Evolutionary conservation across 2,113 vertebrate genomes (phyloP), one percentile per base, ranked within the genome.

Genomic region (Holacanthus passer): DNA sequence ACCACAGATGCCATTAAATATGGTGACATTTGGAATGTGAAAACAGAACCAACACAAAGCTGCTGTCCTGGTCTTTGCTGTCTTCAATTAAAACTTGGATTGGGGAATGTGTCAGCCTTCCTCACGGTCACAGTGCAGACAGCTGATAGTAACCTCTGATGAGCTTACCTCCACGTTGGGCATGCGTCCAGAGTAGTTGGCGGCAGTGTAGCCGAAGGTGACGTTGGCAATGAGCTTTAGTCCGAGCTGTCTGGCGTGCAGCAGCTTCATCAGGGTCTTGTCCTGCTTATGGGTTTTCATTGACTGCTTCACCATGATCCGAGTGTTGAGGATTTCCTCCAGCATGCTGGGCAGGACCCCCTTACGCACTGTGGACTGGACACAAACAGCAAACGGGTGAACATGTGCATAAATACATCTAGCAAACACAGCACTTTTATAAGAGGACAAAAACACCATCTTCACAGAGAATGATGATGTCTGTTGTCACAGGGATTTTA

Each of bases 161-260:
- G 6, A 17, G 41, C 87, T 84, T 20, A 98, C 98, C 96, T 99
- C 98, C 87, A 96, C 94, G 31, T 96, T 96, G 43, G 98, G 97
- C 98, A 99, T 99, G 89, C 98, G 96, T 73, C 98, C 98, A 56
- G 97, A 99, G 93, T 97, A 99, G 94, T 93, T 97, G 91, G 98
- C 98, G 78, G 97, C 87, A 22, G 98, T 96, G 91, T 99, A 99
- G 62, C 98, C 98, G 77, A 96, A 99, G 27, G 98, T 99, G 87
- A 99, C 96, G 83, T 99, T 99, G 87, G 98, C 96, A 68, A 99
- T 99, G 83, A 96, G 96, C 83, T 99, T 99, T 50, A 99, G 97
- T 81, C 97, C 98, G n/a, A 99, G 91, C 94, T 99, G 98, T 27
- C 98, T 96, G 63, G 98, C 97, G 24, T 98, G 87, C 35, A 99